phyloP scores from a whole-genome alignment of 2,113 vertebrate genomes.

The Megaceryle maxima region DNA sequence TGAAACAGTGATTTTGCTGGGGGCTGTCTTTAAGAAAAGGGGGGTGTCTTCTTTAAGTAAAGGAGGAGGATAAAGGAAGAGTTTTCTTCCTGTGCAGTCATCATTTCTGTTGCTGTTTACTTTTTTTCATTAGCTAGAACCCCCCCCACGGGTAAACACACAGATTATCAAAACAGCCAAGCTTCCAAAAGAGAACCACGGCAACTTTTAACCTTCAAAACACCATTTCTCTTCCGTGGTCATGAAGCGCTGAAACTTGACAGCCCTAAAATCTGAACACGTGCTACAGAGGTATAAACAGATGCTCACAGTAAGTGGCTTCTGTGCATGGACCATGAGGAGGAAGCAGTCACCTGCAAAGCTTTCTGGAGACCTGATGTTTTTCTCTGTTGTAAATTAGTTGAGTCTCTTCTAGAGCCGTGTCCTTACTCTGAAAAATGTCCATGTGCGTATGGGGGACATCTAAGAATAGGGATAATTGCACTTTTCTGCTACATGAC shows the following conservation, averaged over 20 bases:
- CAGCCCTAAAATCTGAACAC: not conserved
- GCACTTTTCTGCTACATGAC: not conserved
- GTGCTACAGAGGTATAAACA: accelerated
- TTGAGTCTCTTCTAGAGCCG: not conserved
- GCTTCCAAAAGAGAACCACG: not conserved
- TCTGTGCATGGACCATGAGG: accelerated
- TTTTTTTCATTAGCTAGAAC: not conserved
- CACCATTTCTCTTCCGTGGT: accelerated
- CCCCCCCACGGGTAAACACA: not conserved
- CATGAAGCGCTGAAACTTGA: not conserved
- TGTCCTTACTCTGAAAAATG: not conserved
- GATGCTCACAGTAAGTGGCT: accelerated
- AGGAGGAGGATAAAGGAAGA: not conserved
- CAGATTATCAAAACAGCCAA: accelerated
- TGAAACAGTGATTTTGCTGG: accelerated
- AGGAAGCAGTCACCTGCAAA: not conserved
- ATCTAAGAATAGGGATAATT: accelerated
- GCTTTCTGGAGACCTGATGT: not conserved
- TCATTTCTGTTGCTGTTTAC: not conserved
- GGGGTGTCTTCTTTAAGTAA: not conserved
- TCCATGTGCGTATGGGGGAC: accelerated
- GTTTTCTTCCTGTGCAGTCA: not conserved
- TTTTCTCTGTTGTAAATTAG: accelerated
- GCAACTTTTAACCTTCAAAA: not conserved
- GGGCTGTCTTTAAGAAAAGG: not conserved